phyloP scores from a whole-genome alignment of 2,797 vertebrate genomes.

The Poecile montanus region DNA sequence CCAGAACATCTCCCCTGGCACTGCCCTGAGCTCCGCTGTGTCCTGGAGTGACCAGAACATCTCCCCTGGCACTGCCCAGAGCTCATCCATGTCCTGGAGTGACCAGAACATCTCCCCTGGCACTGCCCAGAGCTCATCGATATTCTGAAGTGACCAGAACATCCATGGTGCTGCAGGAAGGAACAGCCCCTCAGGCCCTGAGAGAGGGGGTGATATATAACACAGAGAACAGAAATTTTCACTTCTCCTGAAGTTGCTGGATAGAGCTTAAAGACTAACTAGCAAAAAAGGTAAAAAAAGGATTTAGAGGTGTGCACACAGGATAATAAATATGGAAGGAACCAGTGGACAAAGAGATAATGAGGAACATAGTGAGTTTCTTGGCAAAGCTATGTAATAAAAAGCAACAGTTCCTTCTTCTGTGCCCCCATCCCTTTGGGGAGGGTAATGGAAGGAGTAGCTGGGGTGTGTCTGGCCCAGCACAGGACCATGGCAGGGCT shows the following conservation, averaged over 20 bases:
- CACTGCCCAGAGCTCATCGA: too few relatives aligned
- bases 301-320: background rate
- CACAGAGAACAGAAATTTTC: background rate
- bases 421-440: background rate
- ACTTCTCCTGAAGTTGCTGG: background rate
- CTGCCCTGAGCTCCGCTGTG: too few relatives aligned
- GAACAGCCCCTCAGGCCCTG: background rate
- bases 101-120: too few relatives aligned
- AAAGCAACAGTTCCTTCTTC: background rate
- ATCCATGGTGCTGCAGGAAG: background rate
- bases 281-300: background rate
- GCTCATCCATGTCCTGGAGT: too few relatives aligned
- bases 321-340: background rate
- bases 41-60: too few relatives aligned
- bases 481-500: background rate
- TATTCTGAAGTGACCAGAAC: too few relatives aligned
- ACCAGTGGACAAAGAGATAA: background rate
- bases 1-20: too few relatives aligned
- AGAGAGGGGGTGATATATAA: background rate
- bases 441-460: background rate
- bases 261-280: background rate
- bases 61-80: too few relatives aligned
- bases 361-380: background rate
- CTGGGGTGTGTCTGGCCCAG: background rate
- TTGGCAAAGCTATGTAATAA: background rate